Percentiles rank a stretch among this genome's conserved stretches.
These are phyloP conservation scores for Eristalis pertinax DNA, from an alignment of 2,888 invertebrate genomes.

Conservation along the genomic window DNA sequence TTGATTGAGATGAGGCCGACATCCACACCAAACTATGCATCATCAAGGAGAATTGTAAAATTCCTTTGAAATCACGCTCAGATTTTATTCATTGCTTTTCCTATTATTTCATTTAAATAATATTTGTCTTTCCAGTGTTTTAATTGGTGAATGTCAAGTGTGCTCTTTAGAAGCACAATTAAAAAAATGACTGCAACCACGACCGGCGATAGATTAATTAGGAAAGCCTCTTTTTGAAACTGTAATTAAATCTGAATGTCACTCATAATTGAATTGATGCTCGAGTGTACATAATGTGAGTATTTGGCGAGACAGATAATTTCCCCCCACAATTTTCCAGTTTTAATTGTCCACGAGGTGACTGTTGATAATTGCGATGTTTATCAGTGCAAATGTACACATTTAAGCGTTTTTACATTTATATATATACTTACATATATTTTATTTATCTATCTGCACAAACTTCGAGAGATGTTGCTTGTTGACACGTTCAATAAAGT, in stretches of 20 bases:
- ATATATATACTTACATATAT: too few species aligned
- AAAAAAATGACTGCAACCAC: not conserved
- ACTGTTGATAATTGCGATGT: too few species aligned
- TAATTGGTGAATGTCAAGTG: not conserved
- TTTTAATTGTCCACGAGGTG: too few species aligned
- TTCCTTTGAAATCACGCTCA: too few species aligned
- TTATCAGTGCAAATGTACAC: too few species aligned
- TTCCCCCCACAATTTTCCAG: not conserved
- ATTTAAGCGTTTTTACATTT: too few species aligned
- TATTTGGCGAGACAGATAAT: not conserved
- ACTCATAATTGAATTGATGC: not conserved
- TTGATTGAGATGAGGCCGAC: too few species aligned
- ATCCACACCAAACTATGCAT: too few species aligned
- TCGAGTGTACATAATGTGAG: not conserved
- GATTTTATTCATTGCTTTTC: not conserved
- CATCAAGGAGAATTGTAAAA: too few species aligned
- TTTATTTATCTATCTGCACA: too few species aligned
- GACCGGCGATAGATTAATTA: not conserved
- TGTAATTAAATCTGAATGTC: not conserved
- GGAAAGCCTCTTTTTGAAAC: not conserved
- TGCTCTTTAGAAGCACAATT: not conserved
- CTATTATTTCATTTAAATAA: not conserved
- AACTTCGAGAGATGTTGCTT: too few species aligned
- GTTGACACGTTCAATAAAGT: too few species aligned
- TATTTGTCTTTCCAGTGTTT: not conserved